phyloP scores from a whole-genome alignment of 2,888 invertebrate species.

The Melanostoma scalare region DNA sequence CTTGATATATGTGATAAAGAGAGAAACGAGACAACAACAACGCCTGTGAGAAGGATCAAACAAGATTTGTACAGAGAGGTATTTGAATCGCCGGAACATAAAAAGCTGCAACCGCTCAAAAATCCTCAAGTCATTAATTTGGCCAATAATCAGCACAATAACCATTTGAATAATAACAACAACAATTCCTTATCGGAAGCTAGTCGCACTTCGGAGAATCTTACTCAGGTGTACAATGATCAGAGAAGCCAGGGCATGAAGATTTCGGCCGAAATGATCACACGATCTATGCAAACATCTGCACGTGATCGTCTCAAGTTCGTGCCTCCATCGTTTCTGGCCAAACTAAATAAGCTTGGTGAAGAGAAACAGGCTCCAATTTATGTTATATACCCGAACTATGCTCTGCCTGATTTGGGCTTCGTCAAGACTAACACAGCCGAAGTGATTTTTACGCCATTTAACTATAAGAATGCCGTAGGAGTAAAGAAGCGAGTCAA shows the following conservation, averaged over 20 bases:
- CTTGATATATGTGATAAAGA: slow-evolving; percentile 76
- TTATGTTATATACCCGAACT: slow-evolving; percentile 95
- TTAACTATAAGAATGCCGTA: slow-evolving; percentile 85
- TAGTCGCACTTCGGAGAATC: slow-evolving; percentile 79
- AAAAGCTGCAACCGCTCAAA: slow-evolving; percentile 80
- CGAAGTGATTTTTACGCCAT: slow-evolving; percentile 87
- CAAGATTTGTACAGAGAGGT: slow-evolving; percentile 76
- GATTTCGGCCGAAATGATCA: slow-evolving; percentile 83
- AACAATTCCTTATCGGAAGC: slow-evolving; percentile 80
- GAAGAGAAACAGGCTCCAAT: slow-evolving; percentile 88
- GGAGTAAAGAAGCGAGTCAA: slow-evolving; percentile 76
- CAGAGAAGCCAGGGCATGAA: slow-evolving; percentile 70
- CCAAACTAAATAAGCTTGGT: slow-evolving; percentile 85
- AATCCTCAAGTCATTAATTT: slow-evolving; percentile 80
- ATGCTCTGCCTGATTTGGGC: slow-evolving; percentile 93
- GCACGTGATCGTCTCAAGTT: slow-evolving; percentile 84
- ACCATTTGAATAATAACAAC: slow-evolving; percentile 81
- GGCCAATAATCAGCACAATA: slow-evolving; percentile 75
- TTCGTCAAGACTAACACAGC: slow-evolving; percentile 86
- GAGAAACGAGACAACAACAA: slow-evolving; percentile 71
- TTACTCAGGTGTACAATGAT: slow-evolving; percentile 77
- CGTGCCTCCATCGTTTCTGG: slow-evolving; percentile 88
- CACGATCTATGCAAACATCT: slow-evolving; percentile 89
- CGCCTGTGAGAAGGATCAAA: slow-evolving; percentile 67
- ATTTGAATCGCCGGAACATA: slow-evolving; percentile 78